These are phyloP conservation scores for Tragelaphus buxtoni DNA, from an alignment of 2,113 vertebrate species.

Conservation along the genomic window DNA sequence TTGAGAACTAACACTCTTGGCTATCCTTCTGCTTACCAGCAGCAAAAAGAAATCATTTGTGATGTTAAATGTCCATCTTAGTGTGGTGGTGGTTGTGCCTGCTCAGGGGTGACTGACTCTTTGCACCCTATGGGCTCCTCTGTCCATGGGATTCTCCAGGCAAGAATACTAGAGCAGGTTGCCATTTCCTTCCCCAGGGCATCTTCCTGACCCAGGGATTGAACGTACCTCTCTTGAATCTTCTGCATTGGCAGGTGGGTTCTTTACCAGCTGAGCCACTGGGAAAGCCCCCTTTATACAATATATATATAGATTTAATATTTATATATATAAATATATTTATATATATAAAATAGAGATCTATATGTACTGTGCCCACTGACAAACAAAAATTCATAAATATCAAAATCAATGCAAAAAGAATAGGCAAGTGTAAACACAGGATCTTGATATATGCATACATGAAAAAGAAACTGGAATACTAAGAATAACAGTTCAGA, in stretches of 20 bases:
- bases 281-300: not conserved
- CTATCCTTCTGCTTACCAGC: conserved; percentile 9
- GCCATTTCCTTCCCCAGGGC: not conserved
- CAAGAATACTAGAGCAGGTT: not conserved
- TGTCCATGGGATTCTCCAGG: not conserved
- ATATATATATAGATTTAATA: not conserved
- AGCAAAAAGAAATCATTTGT: not conserved
- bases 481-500: not conserved
- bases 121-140: not conserved
- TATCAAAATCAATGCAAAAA: not conserved
- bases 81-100: not conserved
- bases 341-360: not conserved
- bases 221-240: not conserved
- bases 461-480: not conserved
- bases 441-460: not conserved
- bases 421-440: conserved; percentile 1
- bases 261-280: not conserved
- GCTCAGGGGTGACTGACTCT: not conserved
- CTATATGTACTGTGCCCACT: not conserved
- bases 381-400: conserved; percentile 36
- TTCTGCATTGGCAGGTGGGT: not conserved
- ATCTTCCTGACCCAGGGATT: not conserved
- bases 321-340: not conserved
- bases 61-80: not conserved
- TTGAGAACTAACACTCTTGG: conserved; percentile 25